Percentiles rank a stretch among this genome's conserved stretches.
Conservation (phyloP, 2,113 vertebrate species). For the Odocoileus virginianus region DNA sequence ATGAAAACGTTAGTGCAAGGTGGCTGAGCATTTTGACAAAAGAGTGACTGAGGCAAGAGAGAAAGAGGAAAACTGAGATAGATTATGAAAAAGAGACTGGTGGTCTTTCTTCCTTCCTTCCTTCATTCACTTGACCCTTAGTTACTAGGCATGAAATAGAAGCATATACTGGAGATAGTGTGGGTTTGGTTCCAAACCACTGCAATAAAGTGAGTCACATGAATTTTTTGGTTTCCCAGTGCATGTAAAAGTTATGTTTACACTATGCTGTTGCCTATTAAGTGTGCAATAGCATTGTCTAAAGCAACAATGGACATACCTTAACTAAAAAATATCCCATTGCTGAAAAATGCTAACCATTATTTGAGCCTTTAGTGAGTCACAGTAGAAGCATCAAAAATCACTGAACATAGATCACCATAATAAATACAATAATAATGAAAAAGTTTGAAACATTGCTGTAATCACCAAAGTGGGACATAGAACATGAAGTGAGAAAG, state of each 20-base stretch:
- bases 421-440: neutral
- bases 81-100: neutral
- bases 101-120: neutral
- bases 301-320: neutral
- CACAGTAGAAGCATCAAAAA: neutral
- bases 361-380: neutral
- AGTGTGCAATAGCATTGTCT: neutral
- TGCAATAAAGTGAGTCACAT: neutral
- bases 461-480: neutral
- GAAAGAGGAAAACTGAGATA: neutral
- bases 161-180: neutral
- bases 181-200: neutral
- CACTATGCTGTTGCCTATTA: neutral
- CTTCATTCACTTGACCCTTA: neutral
- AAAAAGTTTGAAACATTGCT: neutral
- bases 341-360: neutral
- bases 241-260: neutral
- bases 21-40: neutral
- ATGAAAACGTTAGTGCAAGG: neutral
- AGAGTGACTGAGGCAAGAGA: neutral
- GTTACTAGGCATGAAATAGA: neutral
- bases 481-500: neutral
- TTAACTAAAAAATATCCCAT: neutral
- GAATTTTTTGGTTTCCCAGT: neutral
- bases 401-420: neutral